Conservation (phyloP, 2,888 invertebrate genomes). For the Ophonus ardosiacus region DNA sequence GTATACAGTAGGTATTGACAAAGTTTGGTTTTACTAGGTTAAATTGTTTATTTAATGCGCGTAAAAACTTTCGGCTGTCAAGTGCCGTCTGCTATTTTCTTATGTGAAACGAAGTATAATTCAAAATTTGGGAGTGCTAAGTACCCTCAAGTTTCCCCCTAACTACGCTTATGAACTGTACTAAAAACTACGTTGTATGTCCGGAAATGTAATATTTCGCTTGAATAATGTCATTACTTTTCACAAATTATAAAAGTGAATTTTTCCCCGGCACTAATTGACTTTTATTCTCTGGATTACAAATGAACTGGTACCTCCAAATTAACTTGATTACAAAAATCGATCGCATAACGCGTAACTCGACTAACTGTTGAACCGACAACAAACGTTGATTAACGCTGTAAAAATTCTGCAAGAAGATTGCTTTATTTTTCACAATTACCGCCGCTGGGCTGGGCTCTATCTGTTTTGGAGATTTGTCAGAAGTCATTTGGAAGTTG, state of each 20-base stretch:
- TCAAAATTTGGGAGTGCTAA: too few relatives aligned
- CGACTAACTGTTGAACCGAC: not conserved
- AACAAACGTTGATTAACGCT: conserved; percentile 25
- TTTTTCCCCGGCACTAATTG: conserved; percentile 17
- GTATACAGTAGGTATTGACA: too few relatives aligned
- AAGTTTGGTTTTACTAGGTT: too few relatives aligned
- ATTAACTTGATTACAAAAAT: conserved; percentile 26
- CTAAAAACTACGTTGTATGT: too few relatives aligned
- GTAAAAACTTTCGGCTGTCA: too few relatives aligned
- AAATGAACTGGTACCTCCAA: conserved; percentile 18
- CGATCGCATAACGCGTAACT: not conserved
- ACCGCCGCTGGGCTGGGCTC: not conserved
- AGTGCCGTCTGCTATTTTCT: too few relatives aligned
- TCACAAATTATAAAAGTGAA: conserved; percentile 1
- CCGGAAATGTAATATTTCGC: not conserved
- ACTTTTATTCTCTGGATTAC: conserved; percentile 21
- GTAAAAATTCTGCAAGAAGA: not conserved
- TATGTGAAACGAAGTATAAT: too few relatives aligned
- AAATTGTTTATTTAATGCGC: too few relatives aligned
- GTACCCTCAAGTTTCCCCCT: too few relatives aligned
- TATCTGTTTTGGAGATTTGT: conserved; percentile 22
- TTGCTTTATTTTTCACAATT: conserved; percentile 33
- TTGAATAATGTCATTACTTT: not conserved
- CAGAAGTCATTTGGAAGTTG: conserved; percentile 28
- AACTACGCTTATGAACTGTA: too few relatives aligned